Evolutionary conservation across 2,113 vertebrate genomes (phyloP).

Genomic region (Peromyscus maniculatus): DNA sequence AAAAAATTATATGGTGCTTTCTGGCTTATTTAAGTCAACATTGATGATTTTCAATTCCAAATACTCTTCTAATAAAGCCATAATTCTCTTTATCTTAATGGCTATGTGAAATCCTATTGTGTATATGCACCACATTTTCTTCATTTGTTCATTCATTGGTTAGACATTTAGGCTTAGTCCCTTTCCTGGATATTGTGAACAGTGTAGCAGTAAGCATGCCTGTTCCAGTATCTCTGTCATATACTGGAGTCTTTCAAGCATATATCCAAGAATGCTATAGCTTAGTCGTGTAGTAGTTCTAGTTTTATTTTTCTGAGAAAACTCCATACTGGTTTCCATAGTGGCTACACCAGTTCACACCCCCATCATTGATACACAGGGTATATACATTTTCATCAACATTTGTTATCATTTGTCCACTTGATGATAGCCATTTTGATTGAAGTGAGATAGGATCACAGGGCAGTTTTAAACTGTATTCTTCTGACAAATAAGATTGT

Average conservation of each 20-base stretch:
- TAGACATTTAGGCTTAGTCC: background rate
- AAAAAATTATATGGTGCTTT: background rate
- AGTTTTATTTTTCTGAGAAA: background rate
- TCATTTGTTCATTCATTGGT: background rate
- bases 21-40: background rate
- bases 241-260: background rate
- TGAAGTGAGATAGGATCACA: background rate
- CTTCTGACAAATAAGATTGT: background rate
- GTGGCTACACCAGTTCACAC: background rate
- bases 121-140: background rate
- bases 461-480: background rate
- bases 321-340: background rate
- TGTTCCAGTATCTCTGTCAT: background rate
- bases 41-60: background rate
- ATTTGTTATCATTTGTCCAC: background rate
- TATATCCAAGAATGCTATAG: background rate
- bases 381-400: background rate
- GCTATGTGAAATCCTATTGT: background rate
- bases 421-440: background rate
- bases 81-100: background rate
- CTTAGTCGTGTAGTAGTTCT: background rate
- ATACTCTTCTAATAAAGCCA: background rate
- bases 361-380: background rate
- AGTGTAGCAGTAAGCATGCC: background rate
- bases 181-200: background rate